These are phyloP conservation scores for Lacerta agilis DNA, from an alignment of 2,797 vertebrate genomes.

Conservation along the genomic window DNA sequence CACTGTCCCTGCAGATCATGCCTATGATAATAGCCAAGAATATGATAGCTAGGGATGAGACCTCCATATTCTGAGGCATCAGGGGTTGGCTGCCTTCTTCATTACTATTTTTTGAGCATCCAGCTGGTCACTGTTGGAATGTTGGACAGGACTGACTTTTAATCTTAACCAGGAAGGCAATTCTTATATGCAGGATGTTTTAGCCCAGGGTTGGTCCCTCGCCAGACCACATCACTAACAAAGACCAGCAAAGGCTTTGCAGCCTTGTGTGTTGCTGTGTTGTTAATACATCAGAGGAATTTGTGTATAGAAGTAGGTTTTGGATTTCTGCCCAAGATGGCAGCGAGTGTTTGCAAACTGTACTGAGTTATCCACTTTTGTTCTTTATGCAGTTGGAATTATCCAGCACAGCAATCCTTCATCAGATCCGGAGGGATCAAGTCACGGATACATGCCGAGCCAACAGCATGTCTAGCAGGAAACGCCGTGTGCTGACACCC, in stretches of 20 bases:
- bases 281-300: neutral
- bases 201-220: neutral
- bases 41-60: neutral
- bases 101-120: neutral
- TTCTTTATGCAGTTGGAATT: conserved; percentile 86
- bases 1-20: neutral
- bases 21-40: neutral
- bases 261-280: neutral
- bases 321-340: conserved; percentile 2
- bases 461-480: conserved; percentile 86
- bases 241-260: neutral
- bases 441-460: conserved; percentile 89
- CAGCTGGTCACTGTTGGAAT: neutral
- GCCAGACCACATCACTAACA: neutral
- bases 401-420: conserved; percentile 87
- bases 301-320: neutral
- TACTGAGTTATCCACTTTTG: conserved; percentile 31
- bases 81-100: too few species aligned
- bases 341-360: neutral
- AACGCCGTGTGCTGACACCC: conserved; percentile 92
- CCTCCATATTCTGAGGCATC: neutral
- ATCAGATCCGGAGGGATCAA: conserved; percentile 93
- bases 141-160: neutral
- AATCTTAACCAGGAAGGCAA: neutral
- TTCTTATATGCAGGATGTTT: neutral